A percentile compares a stretch with the other conserved stretches of the same genome.
phyloP scores from a whole-genome alignment of 2,113 vertebrate genomes.

The Vulpes vulpes region DNA sequence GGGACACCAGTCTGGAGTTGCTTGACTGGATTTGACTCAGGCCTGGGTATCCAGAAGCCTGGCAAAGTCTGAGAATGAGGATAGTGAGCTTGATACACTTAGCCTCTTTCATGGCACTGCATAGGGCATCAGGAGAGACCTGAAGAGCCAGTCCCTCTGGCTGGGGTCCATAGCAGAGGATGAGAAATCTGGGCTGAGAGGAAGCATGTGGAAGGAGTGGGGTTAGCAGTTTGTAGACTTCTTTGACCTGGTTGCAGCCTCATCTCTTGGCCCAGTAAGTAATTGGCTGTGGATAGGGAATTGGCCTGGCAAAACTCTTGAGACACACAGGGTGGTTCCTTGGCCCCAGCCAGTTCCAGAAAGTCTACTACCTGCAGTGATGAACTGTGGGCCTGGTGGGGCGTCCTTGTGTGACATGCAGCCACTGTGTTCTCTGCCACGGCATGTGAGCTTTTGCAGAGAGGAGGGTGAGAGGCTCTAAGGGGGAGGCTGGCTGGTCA shows the following conservation, averaged over 20 bases:
- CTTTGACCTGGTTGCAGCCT: not conserved
- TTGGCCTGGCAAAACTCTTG: not conserved
- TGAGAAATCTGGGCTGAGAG: not conserved
- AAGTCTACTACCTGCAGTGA: not conserved
- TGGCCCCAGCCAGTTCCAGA: not conserved
- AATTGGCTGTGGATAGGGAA: not conserved
- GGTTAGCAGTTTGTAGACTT: not conserved
- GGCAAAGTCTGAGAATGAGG: not conserved
- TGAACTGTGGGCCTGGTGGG: not conserved
- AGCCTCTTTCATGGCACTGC: not conserved
- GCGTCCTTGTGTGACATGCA: not conserved
- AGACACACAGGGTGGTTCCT: not conserved
- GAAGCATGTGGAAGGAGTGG: not conserved
- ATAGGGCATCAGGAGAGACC: not conserved
- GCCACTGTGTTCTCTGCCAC: not conserved
- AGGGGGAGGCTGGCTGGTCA: not conserved
- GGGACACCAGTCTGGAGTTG: not conserved
- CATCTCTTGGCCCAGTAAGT: not conserved
- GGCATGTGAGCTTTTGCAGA: not conserved
- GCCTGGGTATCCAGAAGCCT: not conserved
- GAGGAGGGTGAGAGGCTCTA: not conserved
- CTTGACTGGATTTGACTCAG: not conserved
- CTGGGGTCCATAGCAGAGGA: not conserved
- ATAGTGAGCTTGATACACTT: not conserved
- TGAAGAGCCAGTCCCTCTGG: not conserved